Percentiles rank a stretch among this genome's conserved stretches.
phyloP scores from a whole-genome alignment of 2,113 vertebrate genomes.

The Semnopithecus entellus region DNA sequence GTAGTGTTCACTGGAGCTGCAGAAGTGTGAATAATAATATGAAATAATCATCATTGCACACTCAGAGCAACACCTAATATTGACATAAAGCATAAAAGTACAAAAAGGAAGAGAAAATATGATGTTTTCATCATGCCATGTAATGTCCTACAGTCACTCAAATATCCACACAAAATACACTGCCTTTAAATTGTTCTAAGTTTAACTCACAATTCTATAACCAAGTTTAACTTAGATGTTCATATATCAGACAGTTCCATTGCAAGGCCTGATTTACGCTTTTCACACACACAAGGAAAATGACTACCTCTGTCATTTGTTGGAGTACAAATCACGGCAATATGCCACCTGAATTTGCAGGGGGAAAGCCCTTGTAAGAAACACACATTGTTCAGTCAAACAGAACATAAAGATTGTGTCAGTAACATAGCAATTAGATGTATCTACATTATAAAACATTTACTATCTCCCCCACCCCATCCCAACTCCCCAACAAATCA shows the following conservation, averaged over 20 bases:
- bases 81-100: background rate
- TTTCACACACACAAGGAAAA: conserved; percentile 33
- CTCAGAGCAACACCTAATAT: background rate
- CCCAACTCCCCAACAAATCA: background rate
- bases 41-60: background rate
- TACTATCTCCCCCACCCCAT: background rate
- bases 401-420: background rate
- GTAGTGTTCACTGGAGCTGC: background rate
- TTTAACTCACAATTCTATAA: background rate
- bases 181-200: conserved; percentile 30
- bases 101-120: background rate
- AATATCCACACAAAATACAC: background rate
- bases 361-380: conserved; percentile 6
- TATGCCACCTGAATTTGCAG: conserved; percentile 1
- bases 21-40: conserved; percentile 14
- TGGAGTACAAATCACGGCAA: conserved; percentile 26
- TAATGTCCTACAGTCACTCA: background rate
- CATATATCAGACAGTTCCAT: background rate
- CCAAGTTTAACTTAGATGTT: conserved; percentile 24
- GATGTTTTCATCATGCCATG: background rate
- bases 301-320: conserved; percentile 33
- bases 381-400: background rate
- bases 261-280: background rate
- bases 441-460: background rate
- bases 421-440: background rate